A percentile compares a stretch with the other conserved stretches of the same genome.
Conservation (phyloP, 2,888 invertebrate genomes). For the Mythimna albipuncta region DNA sequence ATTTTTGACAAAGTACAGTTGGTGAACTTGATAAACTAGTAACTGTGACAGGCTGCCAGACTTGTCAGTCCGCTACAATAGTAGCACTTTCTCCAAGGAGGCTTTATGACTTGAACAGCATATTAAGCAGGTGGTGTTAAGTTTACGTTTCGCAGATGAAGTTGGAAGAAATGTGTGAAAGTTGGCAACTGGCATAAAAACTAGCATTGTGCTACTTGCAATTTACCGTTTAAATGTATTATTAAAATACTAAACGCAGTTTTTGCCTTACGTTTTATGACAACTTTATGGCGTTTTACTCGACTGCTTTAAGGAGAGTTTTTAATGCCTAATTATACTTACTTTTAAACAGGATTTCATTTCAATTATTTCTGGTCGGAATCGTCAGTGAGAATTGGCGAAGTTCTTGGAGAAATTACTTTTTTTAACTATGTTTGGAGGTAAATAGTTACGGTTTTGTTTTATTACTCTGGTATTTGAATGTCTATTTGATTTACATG, state of each 20-base stretch:
- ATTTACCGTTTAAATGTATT: background rate
- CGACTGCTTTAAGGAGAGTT: background rate
- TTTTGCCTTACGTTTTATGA: background rate
- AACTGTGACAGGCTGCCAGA: slow-evolving; percentile 6
- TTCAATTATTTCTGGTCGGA: slow-evolving; percentile 31
- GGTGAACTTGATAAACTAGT: slow-evolving; percentile 21
- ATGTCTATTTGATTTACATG: too few relatives aligned
- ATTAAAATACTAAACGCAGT: background rate
- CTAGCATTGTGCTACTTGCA: background rate
- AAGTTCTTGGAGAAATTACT: slow-evolving; percentile 14
- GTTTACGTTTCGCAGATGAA: slow-evolving; percentile 7
- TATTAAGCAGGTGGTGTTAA: slow-evolving; percentile 26
- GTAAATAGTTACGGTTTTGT: background rate
- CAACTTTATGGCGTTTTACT: slow-evolving; percentile 11
- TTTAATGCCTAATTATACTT: slow-evolving; percentile 1
- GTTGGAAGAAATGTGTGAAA: slow-evolving; percentile 11
- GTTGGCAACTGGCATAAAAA: background rate
- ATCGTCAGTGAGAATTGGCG: slow-evolving; percentile 6
- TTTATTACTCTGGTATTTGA: too few relatives aligned
- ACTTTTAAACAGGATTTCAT: slow-evolving; percentile 25
- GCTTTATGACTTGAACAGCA: slow-evolving; percentile 19
- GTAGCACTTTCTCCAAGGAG: slow-evolving; percentile 30
- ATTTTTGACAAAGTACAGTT: background rate
- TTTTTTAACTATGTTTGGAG: slow-evolving; percentile 4
- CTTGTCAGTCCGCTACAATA: slow-evolving; percentile 4